A percentile compares a stretch with the other conserved stretches of the same genome.
Conservation (phyloP, 92 coral and sea anemone genomes). For the Porites lobata region DNA sequence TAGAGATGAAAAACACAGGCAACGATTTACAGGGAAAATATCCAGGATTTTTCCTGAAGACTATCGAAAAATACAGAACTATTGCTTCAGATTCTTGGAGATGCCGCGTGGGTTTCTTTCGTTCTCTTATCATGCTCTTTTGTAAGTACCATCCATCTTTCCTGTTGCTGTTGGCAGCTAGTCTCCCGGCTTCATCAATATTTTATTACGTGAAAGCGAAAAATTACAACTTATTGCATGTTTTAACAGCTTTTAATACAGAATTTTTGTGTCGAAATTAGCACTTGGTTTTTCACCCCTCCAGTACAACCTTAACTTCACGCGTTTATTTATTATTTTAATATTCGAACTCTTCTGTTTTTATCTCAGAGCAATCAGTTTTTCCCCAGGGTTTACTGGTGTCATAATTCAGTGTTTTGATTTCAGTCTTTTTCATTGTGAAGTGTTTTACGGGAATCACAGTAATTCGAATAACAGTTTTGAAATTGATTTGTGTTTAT, state of each 20-base stretch:
- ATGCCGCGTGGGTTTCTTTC: slow-evolving; percentile 77
- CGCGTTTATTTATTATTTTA: too few species aligned
- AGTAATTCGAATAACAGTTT: background rate
- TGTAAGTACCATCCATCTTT: slow-evolving; percentile 49
- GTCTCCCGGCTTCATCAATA: slow-evolving; percentile 38
- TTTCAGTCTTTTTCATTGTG: background rate
- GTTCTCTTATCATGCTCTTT: slow-evolving; percentile 66
- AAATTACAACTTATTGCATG: slow-evolving; percentile 5
- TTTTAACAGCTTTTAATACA: slow-evolving; percentile 1
- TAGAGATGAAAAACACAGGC: slow-evolving; percentile 47
- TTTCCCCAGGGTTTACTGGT: slow-evolving; percentile 7
- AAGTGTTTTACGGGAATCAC: slow-evolving; percentile 6
- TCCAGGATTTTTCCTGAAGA: slow-evolving; percentile 56
- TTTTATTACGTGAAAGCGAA: slow-evolving; percentile 44
- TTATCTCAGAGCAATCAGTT: slow-evolving; percentile 12
- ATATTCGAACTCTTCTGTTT: slow-evolving; percentile 17
- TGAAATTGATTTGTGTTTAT: background rate
- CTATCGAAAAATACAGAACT: slow-evolving; percentile 71
- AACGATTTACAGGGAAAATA: slow-evolving; percentile 47
- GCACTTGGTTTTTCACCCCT: background rate
- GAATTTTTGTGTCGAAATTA: background rate
- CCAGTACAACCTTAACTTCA: too few species aligned
- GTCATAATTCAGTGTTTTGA: slow-evolving; percentile 23
- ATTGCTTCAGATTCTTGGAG: slow-evolving; percentile 93
- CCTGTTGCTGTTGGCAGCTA: background rate